Percentiles rank a stretch among this genome's conserved stretches.
These are phyloP conservation scores for Phytoseiulus persimilis DNA, from an alignment of 2,888 invertebrate genomes.

Conservation along the genomic window DNA sequence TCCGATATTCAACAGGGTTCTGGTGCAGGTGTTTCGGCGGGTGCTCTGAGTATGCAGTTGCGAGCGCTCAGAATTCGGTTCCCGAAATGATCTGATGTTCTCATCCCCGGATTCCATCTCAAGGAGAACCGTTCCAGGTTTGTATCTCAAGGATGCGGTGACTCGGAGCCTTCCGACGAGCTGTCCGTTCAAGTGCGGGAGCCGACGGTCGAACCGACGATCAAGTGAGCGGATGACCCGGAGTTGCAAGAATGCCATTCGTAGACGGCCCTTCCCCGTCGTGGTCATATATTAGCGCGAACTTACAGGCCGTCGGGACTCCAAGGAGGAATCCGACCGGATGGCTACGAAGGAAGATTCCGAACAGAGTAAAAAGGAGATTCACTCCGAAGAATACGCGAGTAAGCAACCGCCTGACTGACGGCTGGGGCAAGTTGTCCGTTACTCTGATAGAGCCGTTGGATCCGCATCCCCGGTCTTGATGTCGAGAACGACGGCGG, in stretches of 20 bases:
- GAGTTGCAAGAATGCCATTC: background rate
- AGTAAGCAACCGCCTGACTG: background rate
- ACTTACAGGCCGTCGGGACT: background rate
- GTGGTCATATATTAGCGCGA: constrained; percentile 23
- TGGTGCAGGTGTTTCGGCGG: too few species aligned
- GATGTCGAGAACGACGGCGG: background rate
- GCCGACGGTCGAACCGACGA: too few species aligned
- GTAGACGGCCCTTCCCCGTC: background rate
- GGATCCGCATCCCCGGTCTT: background rate
- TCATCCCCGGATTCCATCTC: too few species aligned
- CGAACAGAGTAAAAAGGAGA: background rate
- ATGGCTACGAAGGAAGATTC: background rate
- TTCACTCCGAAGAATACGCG: background rate
- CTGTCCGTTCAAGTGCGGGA: too few species aligned
- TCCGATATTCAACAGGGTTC: too few species aligned
- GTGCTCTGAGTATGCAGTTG: too few species aligned
- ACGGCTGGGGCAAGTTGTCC: background rate
- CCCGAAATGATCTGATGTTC: too few species aligned
- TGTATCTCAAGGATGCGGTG: too few species aligned
- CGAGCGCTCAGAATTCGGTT: too few species aligned
- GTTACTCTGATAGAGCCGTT: background rate
- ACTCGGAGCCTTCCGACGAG: too few species aligned
- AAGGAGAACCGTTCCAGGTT: too few species aligned
- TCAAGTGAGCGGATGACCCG: background rate
- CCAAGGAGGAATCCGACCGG: background rate